Conservation (phyloP, 2,888 invertebrate genomes). For the Andrena chrysosceles region DNA sequence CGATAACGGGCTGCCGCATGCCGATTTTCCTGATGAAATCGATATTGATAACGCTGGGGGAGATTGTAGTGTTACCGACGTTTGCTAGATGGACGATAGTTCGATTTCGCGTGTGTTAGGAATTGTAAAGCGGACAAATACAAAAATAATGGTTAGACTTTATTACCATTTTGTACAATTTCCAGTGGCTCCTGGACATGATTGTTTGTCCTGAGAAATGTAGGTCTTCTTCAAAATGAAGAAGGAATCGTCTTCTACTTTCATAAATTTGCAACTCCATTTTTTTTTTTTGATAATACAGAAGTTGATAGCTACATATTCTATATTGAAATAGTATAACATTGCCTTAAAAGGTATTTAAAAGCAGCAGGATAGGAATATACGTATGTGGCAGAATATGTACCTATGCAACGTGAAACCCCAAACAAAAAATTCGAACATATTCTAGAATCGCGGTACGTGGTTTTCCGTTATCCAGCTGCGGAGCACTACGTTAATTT, state of each 20-base stretch:
- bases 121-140: background rate
- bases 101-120: background rate
- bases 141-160: background rate
- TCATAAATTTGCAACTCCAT: too few species aligned
- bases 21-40: conserved; percentile 33
- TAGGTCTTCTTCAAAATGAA: background rate
- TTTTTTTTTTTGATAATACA: too few species aligned
- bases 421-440: conserved; percentile 23
- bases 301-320: too few species aligned
- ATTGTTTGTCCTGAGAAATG: background rate
- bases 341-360: too few species aligned
- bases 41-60: conserved; percentile 13
- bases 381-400: background rate
- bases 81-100: background rate
- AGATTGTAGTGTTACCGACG: conserved; percentile 3
- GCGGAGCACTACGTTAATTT: conserved; percentile 59
- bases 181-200: background rate
- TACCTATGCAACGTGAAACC: too few species aligned
- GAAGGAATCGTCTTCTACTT: too few species aligned
- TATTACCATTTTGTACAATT: background rate
- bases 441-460: conserved; percentile 7
- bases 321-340: too few species aligned
- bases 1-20: conserved; percentile 41
- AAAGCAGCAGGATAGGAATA: background rate
- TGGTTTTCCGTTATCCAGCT: conserved; percentile 26